phyloP scores from a whole-genome alignment of 2,797 vertebrate genomes.

The Sternotherus odoratus region DNA sequence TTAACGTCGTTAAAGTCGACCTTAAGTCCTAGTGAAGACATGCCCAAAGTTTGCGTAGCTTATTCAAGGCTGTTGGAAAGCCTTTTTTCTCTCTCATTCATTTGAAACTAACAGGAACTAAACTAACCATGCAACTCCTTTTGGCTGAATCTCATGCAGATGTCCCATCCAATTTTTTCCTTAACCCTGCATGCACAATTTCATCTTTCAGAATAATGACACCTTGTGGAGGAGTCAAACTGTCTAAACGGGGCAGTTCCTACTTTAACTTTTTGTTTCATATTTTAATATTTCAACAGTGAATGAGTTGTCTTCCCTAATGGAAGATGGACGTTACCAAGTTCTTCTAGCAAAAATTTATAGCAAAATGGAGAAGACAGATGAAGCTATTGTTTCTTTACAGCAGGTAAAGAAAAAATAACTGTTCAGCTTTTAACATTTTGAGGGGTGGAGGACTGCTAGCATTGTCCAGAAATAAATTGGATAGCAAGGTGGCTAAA shows the following conservation, averaged over 20 bases:
- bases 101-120: not conserved
- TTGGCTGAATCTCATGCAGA: not conserved
- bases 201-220: not conserved
- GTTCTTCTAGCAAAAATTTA: slow-evolving; percentile 94
- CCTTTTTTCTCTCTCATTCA: not conserved
- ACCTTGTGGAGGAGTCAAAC: no score
- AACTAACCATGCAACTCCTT: not conserved
- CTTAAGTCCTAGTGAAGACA: no score
- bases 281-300: slow-evolving; percentile 76
- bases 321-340: slow-evolving; percentile 90
- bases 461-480: not conserved
- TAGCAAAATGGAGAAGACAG: slow-evolving; percentile 89
- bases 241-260: not conserved
- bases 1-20: no score
- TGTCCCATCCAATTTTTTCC: not conserved
- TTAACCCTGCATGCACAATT: not conserved
- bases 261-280: not conserved
- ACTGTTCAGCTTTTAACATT: not conserved
- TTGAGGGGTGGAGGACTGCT: not conserved
- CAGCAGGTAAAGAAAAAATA: slow-evolving; percentile 84
- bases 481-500: not conserved
- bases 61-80: not conserved
- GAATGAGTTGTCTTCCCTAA: slow-evolving; percentile 89
- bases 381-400: slow-evolving; percentile 88
- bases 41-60: not conserved